Conservation (phyloP, 1,140 invertebrate genomes). For the Whitmania pigra region DNA sequence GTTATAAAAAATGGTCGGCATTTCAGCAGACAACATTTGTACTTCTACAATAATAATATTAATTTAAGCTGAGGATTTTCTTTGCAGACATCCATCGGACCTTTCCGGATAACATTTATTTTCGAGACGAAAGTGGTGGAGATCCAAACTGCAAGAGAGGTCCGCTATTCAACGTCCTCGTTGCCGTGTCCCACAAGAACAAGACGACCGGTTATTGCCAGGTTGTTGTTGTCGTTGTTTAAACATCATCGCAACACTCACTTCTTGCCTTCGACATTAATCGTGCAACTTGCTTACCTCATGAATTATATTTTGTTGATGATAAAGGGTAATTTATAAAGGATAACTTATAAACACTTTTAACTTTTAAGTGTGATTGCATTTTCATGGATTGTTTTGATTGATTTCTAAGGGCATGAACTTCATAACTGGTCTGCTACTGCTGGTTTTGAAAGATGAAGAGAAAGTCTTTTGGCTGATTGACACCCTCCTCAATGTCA, state of each 20-base stretch:
- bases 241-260: too few species aligned
- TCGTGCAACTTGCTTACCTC: too few species aligned
- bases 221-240: too few species aligned
- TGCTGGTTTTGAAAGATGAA: constrained; percentile 72
- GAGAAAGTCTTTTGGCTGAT: constrained; percentile 81
- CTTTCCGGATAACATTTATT: constrained; percentile 87
- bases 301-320: too few species aligned
- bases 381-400: too few species aligned
- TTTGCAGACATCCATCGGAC: constrained; percentile 51
- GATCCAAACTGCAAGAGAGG: constrained; percentile 52
- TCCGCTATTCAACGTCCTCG: constrained; percentile 63
- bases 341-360: too few species aligned
- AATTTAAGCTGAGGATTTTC: neutral
- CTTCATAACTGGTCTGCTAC: constrained; percentile 72
- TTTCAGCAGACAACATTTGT: constrained; percentile 29
- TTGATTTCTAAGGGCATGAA: constrained; percentile 57
- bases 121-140: constrained; percentile 47
- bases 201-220: constrained; percentile 77
- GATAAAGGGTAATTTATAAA: too few species aligned
- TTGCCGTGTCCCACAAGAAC: constrained; percentile 78
- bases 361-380: too few species aligned
- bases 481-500: constrained; percentile 69
- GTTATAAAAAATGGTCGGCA: constrained; percentile 66
- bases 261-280: too few species aligned
- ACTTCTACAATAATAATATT: too few species aligned